These are phyloP conservation scores for Carapus acus DNA, from an alignment of 2,797 vertebrate genomes.

Conservation along the genomic window DNA sequence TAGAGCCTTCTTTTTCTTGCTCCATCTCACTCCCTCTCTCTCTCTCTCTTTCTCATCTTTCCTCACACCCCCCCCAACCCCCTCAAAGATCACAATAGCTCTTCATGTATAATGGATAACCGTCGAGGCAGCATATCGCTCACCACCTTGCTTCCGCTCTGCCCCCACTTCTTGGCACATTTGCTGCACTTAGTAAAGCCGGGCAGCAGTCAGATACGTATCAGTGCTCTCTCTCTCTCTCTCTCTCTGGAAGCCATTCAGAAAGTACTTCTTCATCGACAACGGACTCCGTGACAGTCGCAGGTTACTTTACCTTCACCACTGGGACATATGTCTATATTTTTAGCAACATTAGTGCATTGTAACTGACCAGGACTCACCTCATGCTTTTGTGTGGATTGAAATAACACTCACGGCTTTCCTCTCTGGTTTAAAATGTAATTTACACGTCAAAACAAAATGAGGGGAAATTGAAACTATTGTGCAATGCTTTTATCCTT, in stretches of 20 bases:
- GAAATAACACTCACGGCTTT: no score
- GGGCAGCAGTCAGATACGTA: neutral
- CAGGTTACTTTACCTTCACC: neutral
- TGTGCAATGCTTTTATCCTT: no score
- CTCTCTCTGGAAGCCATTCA: constrained; percentile 5
- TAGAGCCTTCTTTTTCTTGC: constrained; percentile 9
- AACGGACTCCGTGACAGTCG: neutral
- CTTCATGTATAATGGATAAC: constrained; percentile 48
- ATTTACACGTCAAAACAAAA: neutral
- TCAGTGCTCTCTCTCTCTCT: neutral
- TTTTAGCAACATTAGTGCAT: neutral
- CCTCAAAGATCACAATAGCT: constrained; percentile 27
- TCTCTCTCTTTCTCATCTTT: neutral
- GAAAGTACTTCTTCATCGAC: neutral
- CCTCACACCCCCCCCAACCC: neutral
- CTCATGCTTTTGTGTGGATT: no score
- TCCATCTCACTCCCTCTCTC: neutral
- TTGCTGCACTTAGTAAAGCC: constrained; percentile 22
- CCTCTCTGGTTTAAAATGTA: no score
- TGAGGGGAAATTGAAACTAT: neutral
- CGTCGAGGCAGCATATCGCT: constrained; percentile 13
- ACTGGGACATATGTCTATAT: neutral
- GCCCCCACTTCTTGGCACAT: constrained; percentile 13
- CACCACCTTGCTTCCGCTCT: constrained; percentile 9
- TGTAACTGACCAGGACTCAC: no score